phyloP scores from a whole-genome alignment of 2,113 vertebrate genomes.

The Hemibagrus wyckioides region DNA sequence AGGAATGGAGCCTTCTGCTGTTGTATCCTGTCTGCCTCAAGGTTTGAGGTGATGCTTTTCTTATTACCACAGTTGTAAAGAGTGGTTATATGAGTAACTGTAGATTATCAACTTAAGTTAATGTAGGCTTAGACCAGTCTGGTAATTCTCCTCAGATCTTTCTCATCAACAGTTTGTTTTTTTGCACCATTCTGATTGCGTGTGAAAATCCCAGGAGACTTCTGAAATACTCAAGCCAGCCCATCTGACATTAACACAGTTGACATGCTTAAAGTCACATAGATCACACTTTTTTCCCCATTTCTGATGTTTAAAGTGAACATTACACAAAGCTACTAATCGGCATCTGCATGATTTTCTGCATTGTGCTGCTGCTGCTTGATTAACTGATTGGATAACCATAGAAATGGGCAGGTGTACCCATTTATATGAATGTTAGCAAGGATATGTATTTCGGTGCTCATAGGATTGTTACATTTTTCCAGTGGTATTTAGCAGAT shows the following conservation, averaged over 20 bases:
- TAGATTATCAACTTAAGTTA: no score
- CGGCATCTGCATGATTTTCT: background rate
- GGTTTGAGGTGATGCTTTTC: background rate
- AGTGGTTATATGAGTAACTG: background rate
- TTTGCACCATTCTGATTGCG: no score
- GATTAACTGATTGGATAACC: background rate
- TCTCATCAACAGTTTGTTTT: background rate
- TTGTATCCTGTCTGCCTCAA: background rate
- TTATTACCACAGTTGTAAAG: background rate
- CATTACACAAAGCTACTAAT: background rate
- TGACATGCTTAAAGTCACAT: background rate
- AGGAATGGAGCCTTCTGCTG: background rate
- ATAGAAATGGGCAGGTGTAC: background rate
- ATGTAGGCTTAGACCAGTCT: background rate
- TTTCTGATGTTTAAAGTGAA: background rate
- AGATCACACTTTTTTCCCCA: background rate
- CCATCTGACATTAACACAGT: background rate
- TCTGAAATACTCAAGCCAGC: background rate
- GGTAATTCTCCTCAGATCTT: background rate
- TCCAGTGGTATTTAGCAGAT: background rate
- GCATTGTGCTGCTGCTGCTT: background rate
- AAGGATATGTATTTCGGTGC: background rate
- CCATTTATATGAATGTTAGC: no score
- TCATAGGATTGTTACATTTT: background rate
- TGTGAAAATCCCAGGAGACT: background rate